Base-by-base conservation (phyloP, 1,140 invertebrate genomes). In the Rhagoletis zephyria region DNA sequence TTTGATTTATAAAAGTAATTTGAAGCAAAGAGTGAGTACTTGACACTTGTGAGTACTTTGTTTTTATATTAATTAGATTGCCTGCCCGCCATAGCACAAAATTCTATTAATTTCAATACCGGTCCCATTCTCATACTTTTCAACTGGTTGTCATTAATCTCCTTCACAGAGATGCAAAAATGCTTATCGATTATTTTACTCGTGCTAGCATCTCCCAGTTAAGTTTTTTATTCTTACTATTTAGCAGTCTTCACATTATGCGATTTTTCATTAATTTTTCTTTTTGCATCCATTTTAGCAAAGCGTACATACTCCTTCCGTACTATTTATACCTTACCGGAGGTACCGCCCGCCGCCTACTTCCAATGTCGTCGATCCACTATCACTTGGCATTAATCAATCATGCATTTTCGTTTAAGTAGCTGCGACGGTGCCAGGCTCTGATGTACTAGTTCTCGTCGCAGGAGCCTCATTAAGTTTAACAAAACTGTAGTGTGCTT, bases 301-400 rank as follows among this genome's bases (percentile, higher is more conserved):
- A 14, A 70, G 67, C 40, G 45, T 70, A 70, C 42, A 40, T 30
- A 42, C 6, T 70, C 65, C 40, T 14, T 70, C 65, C 40, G 14
- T 70, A 70, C 14, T 19, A 70, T 65, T 40, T 6, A 19, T 45
- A 45, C 67, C 14, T 48, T 30, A 30, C 30, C 30, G 30, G 30
- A 30, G 30, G 30, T 30, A 30, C 14, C 2, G 4, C 40, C 4
- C 40, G 4, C 7, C 42, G 5, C 67, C 67, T 10, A 45, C 65
- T 70, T 4, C 30, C 19, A 10, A 10, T 70, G 65, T 14, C 12
- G 42, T 70, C 40, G 30, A 70, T 40, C 30, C 65, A 67, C 64
- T 12, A 12, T 67, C 30, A 67, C 12, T 74, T 74, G 42, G 67
- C 67, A 48, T 74, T 74, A 74, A 74, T 74, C 45, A 74, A 74